Base-by-base conservation (phyloP, 2,797 vertebrate species). In the Acropternis orthonyx region DNA sequence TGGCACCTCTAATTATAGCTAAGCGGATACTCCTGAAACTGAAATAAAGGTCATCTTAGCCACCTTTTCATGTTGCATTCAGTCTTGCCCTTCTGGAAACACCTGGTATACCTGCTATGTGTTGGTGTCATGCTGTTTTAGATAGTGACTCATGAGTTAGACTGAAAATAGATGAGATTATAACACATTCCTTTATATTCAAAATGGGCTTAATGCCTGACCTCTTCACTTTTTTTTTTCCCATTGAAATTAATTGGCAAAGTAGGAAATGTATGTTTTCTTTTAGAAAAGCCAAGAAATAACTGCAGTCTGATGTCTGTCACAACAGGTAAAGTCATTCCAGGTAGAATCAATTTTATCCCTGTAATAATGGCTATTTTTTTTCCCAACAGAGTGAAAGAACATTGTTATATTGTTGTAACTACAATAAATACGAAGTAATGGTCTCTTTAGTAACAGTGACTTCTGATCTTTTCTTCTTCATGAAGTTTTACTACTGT, bases 31-130 rank as follows among this genome's bases (percentile, higher is more conserved):
- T 91, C 74, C 71, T 32, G 24, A 91, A 79, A 92, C 66, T 92
- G 88, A 95, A 95, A 91, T 94, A 92, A 79, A 85, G 36, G 26
- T 85, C 90, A 22, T 36, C 80, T 97, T 83, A 94, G 51, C 46
- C 68, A 85, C 30, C 27, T 96, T 96, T 95, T 62, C 16, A 10
- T 54, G 59, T 94, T 91, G 75, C 88, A 95, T 75, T 20, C 77
- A 91, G 22, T 79, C 74, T 78, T 71, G 51, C 27, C 83, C 90
- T 87, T 84, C 79, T 89, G 56, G 72, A 95, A 95, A 39, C 46
- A 94, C 56, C 69, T 92, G 37, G 23, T 66, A 27, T 58, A 83
- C 18, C 16, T 59, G 5, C n/a, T 72, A 16, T 34, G 19, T 65
- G 46, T 76, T 46, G 28, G 19, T 88, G 34, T 66, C 2, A 2